Percentiles rank a stretch among this genome's conserved stretches.
phyloP scores from a whole-genome alignment of 2,888 invertebrate species.

The Synergus japonicus region DNA sequence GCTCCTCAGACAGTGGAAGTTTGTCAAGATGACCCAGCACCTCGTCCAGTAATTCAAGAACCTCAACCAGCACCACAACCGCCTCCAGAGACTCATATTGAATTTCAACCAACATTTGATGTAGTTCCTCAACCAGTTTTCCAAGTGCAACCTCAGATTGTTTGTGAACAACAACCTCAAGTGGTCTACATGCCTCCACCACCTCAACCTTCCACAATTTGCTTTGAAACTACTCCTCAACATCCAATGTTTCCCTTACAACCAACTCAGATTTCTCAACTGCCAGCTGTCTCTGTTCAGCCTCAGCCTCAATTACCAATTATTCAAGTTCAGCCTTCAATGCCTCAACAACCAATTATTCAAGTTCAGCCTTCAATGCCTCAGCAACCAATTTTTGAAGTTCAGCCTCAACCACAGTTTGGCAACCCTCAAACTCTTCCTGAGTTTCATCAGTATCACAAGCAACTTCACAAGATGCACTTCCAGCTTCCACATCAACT shows the following conservation, averaged over 20 bases:
- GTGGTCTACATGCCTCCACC: neutral
- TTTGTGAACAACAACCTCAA: slow-evolving; percentile 6
- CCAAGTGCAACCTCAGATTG: neutral
- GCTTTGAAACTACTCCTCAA: neutral
- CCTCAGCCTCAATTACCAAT: neutral
- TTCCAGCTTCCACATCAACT: neutral
- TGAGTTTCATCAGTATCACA: neutral
- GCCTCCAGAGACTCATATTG: neutral
- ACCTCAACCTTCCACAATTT: neutral
- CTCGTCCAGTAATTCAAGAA: too few relatives aligned
- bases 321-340: neutral
- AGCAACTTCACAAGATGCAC: neutral
- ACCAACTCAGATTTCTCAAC: neutral
- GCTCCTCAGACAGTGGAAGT: neutral
- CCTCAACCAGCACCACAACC: neutral
- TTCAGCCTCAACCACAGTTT: neutral
- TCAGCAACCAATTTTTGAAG: too few relatives aligned
- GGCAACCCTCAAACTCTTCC: neutral
- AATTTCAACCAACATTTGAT: neutral
- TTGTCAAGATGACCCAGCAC: slow-evolving; percentile 25
- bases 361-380: too few relatives aligned
- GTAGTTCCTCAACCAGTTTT: neutral
- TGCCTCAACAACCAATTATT: neutral
- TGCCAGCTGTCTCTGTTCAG: neutral
- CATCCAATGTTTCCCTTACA: neutral